A percentile compares a stretch with the other conserved stretches of the same genome.
Conservation (phyloP, 2,113 vertebrate genomes). For the Esox niger region DNA sequence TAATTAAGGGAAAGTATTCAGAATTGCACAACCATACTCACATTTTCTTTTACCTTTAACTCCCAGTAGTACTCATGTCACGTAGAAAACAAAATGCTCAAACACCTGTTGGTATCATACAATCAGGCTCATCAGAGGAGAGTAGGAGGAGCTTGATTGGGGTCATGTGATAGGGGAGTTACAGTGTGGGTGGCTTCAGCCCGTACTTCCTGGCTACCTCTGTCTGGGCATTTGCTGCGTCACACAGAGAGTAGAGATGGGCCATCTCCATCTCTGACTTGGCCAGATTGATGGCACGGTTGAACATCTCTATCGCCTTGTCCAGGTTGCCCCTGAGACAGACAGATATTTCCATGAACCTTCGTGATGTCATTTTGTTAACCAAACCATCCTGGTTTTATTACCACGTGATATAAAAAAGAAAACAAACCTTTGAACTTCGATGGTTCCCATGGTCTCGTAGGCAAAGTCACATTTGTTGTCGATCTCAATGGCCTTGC, state of each 20-base stretch:
- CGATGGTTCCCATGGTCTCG: slow-evolving; percentile 99
- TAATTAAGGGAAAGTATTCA: slow-evolving; percentile 15
- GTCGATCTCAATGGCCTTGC: slow-evolving; percentile 98
- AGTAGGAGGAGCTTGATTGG: slow-evolving; percentile 22
- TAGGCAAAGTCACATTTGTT: slow-evolving; percentile 99
- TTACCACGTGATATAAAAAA: too few relatives aligned
- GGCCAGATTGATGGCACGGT: slow-evolving; percentile 98
- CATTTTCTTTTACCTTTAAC: background rate
- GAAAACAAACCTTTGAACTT: slow-evolving; percentile 95
- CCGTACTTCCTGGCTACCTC: slow-evolving; percentile 98
- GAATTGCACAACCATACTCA: slow-evolving; percentile 40
- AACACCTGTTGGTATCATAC: slow-evolving; percentile 40
- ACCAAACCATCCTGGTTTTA: too few relatives aligned
- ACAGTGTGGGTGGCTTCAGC: slow-evolving; percentile 96
- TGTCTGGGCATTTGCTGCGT: slow-evolving; percentile 97
- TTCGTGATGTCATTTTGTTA: too few relatives aligned
- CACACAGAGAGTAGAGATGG: slow-evolving; percentile 95
- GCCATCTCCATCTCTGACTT: slow-evolving; percentile 99
- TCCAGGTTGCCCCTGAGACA: slow-evolving; percentile 93
- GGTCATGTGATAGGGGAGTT: slow-evolving; percentile 54
- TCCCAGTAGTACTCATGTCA: background rate
- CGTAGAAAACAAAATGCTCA: slow-evolving; percentile 54
- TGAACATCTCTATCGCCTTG: slow-evolving; percentile 99
- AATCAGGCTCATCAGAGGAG: slow-evolving; percentile 43
- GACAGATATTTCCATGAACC: background rate